These are phyloP conservation scores for Branchinecta sandiegonensis DNA, from an alignment of 2,888 invertebrate genomes.

Conservation along the genomic window DNA sequence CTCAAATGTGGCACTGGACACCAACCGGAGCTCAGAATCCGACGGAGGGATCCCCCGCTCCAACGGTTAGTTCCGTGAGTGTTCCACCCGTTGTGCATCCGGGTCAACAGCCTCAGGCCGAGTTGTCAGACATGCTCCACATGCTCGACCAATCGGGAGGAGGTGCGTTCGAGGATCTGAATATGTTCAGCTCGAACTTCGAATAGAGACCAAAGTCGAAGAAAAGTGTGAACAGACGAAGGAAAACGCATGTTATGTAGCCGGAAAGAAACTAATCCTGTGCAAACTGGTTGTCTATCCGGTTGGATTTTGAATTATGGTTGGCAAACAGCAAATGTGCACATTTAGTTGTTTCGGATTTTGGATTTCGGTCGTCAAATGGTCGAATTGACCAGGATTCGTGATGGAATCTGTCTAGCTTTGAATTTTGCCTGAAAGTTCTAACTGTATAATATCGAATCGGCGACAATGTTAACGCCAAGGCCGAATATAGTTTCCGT, in stretches of 20 bases:
- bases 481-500: too few relatives aligned
- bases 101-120: conserved; percentile 39
- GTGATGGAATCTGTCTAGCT: too few relatives aligned
- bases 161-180: conserved; percentile 67
- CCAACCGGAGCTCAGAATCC: conserved; percentile 35
- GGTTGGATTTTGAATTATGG: too few relatives aligned
- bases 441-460: too few relatives aligned
- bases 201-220: conserved; percentile 36
- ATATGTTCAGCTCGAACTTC: conserved; percentile 74
- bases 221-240: conserved; percentile 19
- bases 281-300: too few relatives aligned
- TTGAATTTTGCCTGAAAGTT: too few relatives aligned
- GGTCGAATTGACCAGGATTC: too few relatives aligned
- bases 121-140: conserved; percentile 81
- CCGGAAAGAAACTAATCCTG: background rate
- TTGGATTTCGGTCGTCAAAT: too few relatives aligned
- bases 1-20: conserved; percentile 69
- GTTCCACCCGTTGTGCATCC: conserved; percentile 40
- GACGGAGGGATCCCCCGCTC: conserved; percentile 31
- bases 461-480: too few relatives aligned
- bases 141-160: conserved; percentile 66
- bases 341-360: too few relatives aligned
- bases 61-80: conserved; percentile 33
- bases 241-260: background rate
- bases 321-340: too few relatives aligned